Evolutionary conservation across 2,888 invertebrate species (phyloP).

Genomic region (Oscheius sp.): DNA sequence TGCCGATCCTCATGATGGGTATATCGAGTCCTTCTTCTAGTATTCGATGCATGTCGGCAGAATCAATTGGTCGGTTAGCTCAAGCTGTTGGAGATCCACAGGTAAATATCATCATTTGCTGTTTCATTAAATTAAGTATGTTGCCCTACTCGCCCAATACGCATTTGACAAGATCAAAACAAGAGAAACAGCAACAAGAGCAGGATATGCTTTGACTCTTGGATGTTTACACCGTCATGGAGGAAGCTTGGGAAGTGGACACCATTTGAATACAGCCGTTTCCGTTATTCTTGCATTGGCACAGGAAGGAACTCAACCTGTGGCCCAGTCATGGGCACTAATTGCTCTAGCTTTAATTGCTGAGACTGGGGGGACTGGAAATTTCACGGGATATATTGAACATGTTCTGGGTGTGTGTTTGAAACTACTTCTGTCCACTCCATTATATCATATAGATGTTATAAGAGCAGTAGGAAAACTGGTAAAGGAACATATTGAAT

Average conservation of each 20-base stretch:
- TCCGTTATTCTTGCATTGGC: conserved; percentile 91
- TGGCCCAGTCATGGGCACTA: conserved; percentile 87
- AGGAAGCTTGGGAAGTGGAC: conserved; percentile 91
- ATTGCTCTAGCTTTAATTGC: conserved; percentile 93
- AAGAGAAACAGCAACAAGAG: conserved; percentile 75
- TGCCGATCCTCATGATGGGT: conserved; percentile 70
- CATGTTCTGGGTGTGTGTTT: conserved; percentile 89
- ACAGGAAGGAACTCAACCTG: not conserved
- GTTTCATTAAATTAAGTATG: conserved; percentile 75
- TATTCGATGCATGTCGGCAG: conserved; percentile 91
- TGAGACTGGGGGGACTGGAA: conserved; percentile 89
- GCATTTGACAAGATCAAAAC: conserved; percentile 81
- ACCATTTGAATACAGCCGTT: conserved; percentile 90
- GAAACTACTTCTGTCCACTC: conserved; percentile 76
- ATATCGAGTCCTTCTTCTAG: conserved; percentile 76
- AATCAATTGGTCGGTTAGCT: conserved; percentile 90
- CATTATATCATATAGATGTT: conserved; percentile 61
- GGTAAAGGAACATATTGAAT: conserved; percentile 34
- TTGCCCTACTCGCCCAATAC: conserved; percentile 86
- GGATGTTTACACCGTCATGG: conserved; percentile 84
- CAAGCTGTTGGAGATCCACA: conserved; percentile 84
- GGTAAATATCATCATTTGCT: conserved; percentile 6
- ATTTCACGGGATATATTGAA: conserved; percentile 81
- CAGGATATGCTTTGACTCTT: conserved; percentile 87
- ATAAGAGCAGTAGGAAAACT: conserved; percentile 65